These are phyloP conservation scores for Chanos chanos DNA, from an alignment of 2,797 vertebrate genomes.

Conservation along the genomic window DNA sequence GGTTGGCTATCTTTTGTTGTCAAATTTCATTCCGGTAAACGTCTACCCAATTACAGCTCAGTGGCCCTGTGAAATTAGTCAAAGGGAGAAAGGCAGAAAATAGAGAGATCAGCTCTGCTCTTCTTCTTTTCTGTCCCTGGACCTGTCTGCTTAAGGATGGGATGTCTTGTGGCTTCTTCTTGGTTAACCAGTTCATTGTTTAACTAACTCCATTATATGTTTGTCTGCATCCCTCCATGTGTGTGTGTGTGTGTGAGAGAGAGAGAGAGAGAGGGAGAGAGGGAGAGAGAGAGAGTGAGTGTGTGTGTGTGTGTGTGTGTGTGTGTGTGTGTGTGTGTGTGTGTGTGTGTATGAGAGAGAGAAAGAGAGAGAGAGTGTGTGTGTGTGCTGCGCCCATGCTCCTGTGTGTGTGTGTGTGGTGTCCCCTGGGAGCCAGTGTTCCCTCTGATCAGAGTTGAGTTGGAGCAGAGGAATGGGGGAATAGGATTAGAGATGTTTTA, in stretches of 20 bases:
- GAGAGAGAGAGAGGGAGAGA: background rate
- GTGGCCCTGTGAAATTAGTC: slow-evolving; percentile 57
- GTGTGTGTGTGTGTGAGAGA: slow-evolving; percentile 53
- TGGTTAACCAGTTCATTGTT: too few species aligned
- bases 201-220: too few species aligned
- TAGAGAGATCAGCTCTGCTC: slow-evolving; percentile 48
- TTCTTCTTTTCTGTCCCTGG: slow-evolving; percentile 1
- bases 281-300: slow-evolving; percentile 21
- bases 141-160: background rate
- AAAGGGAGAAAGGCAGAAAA: slow-evolving; percentile 29
- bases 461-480: background rate
- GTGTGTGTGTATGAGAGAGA: too few species aligned
- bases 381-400: slow-evolving; percentile 28
- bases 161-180: too few species aligned
- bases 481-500: background rate
- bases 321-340: slow-evolving; percentile 24
- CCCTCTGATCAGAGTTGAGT: background rate
- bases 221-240: too few species aligned
- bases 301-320: slow-evolving; percentile 24
- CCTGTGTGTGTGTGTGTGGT: background rate
- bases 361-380: slow-evolving; percentile 18
- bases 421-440: too few species aligned
- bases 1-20: slow-evolving; percentile 84
- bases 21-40: slow-evolving; percentile 83
- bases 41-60: slow-evolving; percentile 72